phyloP scores from a whole-genome alignment of 2,113 vertebrate species.

The Madoqua kirkii region DNA sequence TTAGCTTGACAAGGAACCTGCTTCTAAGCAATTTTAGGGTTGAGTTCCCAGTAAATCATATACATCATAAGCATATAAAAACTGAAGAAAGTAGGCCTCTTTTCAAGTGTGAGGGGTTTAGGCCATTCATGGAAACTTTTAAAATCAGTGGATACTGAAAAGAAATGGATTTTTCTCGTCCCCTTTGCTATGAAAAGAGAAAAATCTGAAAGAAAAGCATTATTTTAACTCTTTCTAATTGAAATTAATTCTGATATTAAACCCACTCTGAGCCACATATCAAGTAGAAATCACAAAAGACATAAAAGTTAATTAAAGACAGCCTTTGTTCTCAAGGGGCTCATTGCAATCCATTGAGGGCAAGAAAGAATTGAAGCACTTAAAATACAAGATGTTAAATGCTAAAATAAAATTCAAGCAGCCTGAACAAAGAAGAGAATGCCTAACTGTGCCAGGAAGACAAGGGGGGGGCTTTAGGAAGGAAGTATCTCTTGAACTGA shows the following conservation, averaged over 20 bases:
- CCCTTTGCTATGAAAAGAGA: slow-evolving; percentile 56
- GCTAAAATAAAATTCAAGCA: neutral
- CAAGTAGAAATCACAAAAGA: neutral
- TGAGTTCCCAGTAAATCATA: slow-evolving; percentile 56
- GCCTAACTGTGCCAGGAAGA: neutral
- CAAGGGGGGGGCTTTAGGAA: neutral
- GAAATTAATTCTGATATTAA: slow-evolving; percentile 18
- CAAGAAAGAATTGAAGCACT: neutral
- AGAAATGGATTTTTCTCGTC: slow-evolving; percentile 73
- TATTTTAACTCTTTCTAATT: slow-evolving; percentile 20
- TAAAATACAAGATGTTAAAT: neutral
- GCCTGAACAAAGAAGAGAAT: neutral
- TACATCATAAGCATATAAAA: slow-evolving; percentile 59
- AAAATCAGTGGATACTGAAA: slow-evolving; percentile 66
- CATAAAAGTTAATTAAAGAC: neutral
- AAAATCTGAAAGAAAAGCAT: slow-evolving; percentile 54
- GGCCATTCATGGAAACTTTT: slow-evolving; percentile 74
- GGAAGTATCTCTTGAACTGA: neutral
- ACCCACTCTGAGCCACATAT: neutral
- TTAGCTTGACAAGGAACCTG: slow-evolving; percentile 21
- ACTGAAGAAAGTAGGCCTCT: slow-evolving; percentile 53
- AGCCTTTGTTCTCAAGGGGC: neutral
- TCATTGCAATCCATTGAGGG: neutral
- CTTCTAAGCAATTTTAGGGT: slow-evolving; percentile 68
- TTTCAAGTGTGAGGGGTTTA: slow-evolving; percentile 67